Evolutionary conservation across 2,888 invertebrate species (phyloP).

Genomic region (Pristionchus exspectatus): DNA sequence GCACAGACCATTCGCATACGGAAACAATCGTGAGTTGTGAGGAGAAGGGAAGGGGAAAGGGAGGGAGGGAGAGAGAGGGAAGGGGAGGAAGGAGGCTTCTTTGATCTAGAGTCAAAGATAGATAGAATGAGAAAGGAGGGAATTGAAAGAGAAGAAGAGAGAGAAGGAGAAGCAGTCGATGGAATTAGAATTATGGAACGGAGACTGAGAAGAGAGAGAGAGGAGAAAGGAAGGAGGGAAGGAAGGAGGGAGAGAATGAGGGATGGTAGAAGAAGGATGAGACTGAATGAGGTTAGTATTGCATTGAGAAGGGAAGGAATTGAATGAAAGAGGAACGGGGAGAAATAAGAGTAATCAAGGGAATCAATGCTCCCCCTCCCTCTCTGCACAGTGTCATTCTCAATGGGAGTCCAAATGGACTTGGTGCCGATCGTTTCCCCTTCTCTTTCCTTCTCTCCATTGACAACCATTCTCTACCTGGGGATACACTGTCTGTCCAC

Average conservation of each 20-base stretch:
- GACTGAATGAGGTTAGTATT: background rate
- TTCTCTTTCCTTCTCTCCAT: constrained; percentile 18
- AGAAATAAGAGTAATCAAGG: too few relatives aligned
- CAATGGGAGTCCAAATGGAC: background rate
- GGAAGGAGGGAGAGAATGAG: background rate
- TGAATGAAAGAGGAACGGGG: too few relatives aligned
- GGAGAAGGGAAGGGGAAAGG: background rate
- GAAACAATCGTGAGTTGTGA: background rate
- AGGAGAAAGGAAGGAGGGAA: background rate
- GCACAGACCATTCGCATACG: background rate
- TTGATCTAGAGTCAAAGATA: background rate
- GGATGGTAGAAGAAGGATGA: background rate
- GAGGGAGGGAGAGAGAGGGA: background rate
- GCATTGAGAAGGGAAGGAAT: too few relatives aligned
- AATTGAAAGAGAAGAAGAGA: background rate
- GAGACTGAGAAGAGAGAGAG: background rate
- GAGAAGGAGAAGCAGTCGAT: background rate
- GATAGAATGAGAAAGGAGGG: background rate
- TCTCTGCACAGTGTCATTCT: background rate
- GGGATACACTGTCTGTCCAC: constrained; percentile 31
- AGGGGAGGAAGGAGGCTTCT: background rate
- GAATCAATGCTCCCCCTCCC: background rate
- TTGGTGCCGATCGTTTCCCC: background rate
- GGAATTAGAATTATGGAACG: background rate
- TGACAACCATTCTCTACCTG: background rate